Evolutionary conservation across 2,888 invertebrate genomes (phyloP).

Genomic region (Phengaris arion): DNA sequence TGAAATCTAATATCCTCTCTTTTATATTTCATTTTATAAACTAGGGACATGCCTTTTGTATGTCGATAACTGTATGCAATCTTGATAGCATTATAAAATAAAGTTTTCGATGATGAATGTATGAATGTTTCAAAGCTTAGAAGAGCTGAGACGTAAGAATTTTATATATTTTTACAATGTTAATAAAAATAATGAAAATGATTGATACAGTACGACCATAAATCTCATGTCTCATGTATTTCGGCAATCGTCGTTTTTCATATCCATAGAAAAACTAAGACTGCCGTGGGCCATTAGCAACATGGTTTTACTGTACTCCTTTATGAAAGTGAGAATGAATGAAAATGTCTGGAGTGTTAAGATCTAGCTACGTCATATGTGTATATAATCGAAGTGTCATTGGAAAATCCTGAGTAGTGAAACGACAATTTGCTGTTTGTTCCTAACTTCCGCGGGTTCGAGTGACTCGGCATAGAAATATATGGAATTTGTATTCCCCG

Average conservation of each 20-base stretch:
- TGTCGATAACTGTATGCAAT: background rate
- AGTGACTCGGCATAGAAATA: conserved; percentile 52
- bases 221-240: no score
- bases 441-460: conserved; percentile 51
- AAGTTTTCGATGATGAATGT: background rate
- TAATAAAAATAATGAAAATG: no score
- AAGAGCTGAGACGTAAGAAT: background rate
- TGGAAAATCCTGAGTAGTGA: conserved; percentile 10
- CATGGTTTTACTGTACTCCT: no score
- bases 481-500: conserved; percentile 67
- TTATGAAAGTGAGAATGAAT: no score
- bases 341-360: background rate
- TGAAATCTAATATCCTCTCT: conserved; percentile 22
- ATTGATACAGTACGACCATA: no score
- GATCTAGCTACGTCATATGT: background rate
- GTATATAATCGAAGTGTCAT: background rate
- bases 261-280: no score
- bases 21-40: conserved; percentile 9
- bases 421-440: conserved; percentile 30
- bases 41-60: background rate
- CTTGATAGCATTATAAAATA: background rate
- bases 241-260: no score
- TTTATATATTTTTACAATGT: no score
- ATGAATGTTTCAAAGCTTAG: background rate
- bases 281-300: no score